Evolutionary conservation across 1,140 invertebrate species (phyloP).

Genomic region (Anastatus disparis): DNA sequence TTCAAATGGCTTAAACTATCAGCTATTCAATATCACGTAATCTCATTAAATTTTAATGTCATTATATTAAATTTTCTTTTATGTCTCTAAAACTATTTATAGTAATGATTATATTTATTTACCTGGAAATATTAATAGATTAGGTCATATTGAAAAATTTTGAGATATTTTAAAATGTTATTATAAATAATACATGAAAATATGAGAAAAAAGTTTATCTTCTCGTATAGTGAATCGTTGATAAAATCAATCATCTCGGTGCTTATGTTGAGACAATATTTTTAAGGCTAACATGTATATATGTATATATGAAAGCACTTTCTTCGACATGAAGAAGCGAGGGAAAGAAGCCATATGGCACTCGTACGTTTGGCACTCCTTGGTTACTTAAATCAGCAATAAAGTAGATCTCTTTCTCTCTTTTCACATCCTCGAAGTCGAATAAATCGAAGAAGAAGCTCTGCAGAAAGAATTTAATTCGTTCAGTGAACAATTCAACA

Average conservation of each 20-base stretch:
- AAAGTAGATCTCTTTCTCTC: slow-evolving; percentile 15
- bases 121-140: no score
- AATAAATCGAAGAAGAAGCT: slow-evolving; percentile 34
- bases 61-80: no score
- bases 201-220: slow-evolving; percentile 16
- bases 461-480: slow-evolving; percentile 52
- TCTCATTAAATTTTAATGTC: no score
- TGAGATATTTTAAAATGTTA: no score
- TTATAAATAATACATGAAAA: slow-evolving; percentile 19
- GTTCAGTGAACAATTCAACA: slow-evolving; percentile 44
- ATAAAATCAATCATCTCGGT: slow-evolving; percentile 32
- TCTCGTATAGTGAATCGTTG: slow-evolving; percentile 8
- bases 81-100: no score
- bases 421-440: slow-evolving; percentile 20
- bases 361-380: slow-evolving; percentile 20
- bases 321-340: not conserved
- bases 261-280: slow-evolving; percentile 12
- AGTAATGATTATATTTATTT: no score
- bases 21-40: no score
- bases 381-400: slow-evolving; percentile 41
- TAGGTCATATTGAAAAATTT: no score
- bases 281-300: not conserved
- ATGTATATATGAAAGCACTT: no score
- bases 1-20: no score
- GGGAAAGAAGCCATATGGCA: slow-evolving; percentile 17